Evolutionary conservation across 2,797 vertebrate genomes (phyloP).

Genomic region (Phyllotis vaccarum): DNA sequence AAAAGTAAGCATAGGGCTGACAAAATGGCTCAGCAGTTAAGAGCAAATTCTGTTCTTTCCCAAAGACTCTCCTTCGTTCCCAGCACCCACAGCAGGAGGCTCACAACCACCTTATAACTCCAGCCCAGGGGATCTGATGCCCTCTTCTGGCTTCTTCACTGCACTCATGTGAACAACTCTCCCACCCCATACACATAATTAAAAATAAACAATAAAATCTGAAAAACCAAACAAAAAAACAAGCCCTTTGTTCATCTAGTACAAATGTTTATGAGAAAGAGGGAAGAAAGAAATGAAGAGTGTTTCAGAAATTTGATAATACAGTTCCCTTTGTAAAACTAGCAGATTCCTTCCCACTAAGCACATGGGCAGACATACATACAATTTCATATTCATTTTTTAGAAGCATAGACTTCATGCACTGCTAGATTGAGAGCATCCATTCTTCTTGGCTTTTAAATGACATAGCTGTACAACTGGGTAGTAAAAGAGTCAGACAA

Average conservation of each 20-base stretch:
- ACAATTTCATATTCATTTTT: neutral
- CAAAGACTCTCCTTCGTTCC: neutral
- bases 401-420: neutral
- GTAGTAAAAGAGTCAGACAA: slow-evolving; percentile 8
- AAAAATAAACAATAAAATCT: neutral
- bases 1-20: neutral
- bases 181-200: neutral
- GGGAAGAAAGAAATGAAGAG: neutral
- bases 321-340: neutral
- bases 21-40: neutral
- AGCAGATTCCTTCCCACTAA: neutral
- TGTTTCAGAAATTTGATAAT: slow-evolving; percentile 32
- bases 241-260: neutral
- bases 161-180: neutral
- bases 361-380: neutral
- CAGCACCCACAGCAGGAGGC: neutral
- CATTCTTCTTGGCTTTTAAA: neutral
- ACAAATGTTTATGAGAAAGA: neutral
- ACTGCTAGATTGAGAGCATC: neutral
- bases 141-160: neutral
- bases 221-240: neutral
- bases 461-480: neutral
- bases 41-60: neutral
- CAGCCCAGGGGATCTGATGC: neutral
- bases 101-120: neutral